phyloP scores from a whole-genome alignment of 2,113 vertebrate species.

The Planiliza haematocheilus region DNA sequence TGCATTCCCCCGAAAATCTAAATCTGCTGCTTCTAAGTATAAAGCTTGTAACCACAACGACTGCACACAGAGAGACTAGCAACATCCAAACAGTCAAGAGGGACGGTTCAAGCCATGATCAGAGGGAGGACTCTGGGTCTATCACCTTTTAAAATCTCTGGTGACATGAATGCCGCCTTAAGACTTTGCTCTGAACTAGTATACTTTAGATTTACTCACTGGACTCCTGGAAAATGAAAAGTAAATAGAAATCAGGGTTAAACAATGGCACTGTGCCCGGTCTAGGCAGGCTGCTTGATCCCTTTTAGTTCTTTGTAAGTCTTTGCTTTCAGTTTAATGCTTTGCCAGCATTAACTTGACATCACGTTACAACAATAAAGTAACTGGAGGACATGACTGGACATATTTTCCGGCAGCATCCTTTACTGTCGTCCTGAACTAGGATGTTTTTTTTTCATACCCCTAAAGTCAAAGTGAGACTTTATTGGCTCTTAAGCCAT shows the following conservation, averaged over 20 bases:
- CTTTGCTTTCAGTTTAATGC: not conserved
- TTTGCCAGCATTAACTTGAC: not conserved
- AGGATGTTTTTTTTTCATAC: not conserved
- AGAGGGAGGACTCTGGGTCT: not conserved
- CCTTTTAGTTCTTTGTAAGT: not conserved
- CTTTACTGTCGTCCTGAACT: not conserved
- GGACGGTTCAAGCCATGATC: not conserved
- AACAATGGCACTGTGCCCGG: not conserved
- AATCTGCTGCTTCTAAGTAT: conserved; percentile 35
- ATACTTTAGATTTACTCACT: not conserved
- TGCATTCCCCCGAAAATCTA: conserved; percentile 19
- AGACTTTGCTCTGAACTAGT: not conserved
- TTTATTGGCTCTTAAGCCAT: not conserved
- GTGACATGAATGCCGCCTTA: conserved; percentile 12
- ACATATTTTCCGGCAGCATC: not conserved
- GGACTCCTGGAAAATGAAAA: not conserved
- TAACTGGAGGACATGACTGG: not conserved
- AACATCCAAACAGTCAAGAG: conserved; percentile 1
- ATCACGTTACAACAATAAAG: not conserved
- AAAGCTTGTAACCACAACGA: conserved; percentile 16
- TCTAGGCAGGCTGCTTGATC: not conserved
- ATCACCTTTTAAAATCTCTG: conserved; percentile 18
- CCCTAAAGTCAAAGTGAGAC: not conserved
- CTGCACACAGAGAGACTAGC: conserved; percentile 5
- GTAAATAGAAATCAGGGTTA: not conserved